Percentiles rank a stretch among this genome's conserved stretches.
These are phyloP conservation scores for Potamilus streckersoni DNA, from an alignment of 1,140 invertebrate species.

Conservation along the genomic window DNA sequence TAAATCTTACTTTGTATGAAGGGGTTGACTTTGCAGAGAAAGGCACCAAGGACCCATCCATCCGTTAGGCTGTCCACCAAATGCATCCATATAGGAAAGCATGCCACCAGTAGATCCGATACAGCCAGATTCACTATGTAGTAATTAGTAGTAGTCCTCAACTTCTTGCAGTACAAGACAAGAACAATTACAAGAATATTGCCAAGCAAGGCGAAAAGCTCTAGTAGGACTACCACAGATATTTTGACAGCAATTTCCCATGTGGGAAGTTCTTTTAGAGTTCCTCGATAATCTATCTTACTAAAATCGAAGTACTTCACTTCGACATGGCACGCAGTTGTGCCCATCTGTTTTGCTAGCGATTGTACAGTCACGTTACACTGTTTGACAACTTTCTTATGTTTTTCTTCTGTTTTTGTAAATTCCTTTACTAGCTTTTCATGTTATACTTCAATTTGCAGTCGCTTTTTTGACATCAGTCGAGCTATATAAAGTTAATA, in stretches of 20 bases:
- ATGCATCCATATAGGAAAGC: conserved; percentile 67
- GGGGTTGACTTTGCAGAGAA: conserved; percentile 71
- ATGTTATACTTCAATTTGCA: no score
- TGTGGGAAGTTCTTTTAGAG: conserved; percentile 25
- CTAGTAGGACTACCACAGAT: conserved; percentile 37
- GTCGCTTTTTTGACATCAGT: no score
- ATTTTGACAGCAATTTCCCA: conserved; percentile 56
- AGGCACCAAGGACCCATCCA: conserved; percentile 65
- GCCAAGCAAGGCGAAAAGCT: conserved; percentile 53
- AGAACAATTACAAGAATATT: conserved; percentile 56
- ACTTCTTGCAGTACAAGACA: conserved; percentile 55
- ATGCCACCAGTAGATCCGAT: conserved; percentile 62
- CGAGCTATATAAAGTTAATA: no score
- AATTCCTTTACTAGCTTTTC: no score
- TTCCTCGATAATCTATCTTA: conserved; percentile 26
- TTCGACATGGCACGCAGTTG: no score
- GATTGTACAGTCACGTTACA: no score
- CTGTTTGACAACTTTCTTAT: no score
- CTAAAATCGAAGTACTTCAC: conserved; percentile 21
- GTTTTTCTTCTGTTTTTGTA: no score
- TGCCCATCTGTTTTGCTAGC: no score
- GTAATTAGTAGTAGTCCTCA: conserved; percentile 80
- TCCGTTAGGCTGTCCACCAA: conserved; percentile 56
- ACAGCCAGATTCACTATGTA: conserved; percentile 93
- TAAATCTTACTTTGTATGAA: conserved; percentile 69